Evolutionary conservation across 2,888 invertebrate genomes (phyloP), one percentile per base, ranked within the genome.

Genomic region (Nomada fucata): DNA sequence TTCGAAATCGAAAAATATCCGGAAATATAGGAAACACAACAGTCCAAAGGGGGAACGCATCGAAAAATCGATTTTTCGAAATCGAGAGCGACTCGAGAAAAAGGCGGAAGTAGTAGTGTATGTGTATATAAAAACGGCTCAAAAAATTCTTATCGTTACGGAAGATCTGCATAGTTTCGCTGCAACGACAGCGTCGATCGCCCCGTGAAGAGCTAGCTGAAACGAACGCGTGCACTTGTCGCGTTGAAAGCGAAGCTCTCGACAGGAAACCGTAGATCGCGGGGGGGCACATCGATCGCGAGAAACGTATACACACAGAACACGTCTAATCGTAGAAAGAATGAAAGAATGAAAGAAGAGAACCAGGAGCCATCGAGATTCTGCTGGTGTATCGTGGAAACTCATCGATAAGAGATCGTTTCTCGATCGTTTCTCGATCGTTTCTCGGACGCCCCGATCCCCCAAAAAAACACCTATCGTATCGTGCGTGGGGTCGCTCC

Each of bases 101-200:
- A 63, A 42, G 20, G 2, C 52, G 57, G 73, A 67, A 44, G 44
- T 50, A 44, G 44, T 50, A 47, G 44, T 57, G 18, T 47, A 50
- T 44, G 53, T 29, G n/a, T 67, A 44, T 71, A 79, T 36, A 80
- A 80, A 77, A 64, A 63, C 57, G 63, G 61, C 23, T 80, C 81
- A 73, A 80, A 80, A 80, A 80, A 80, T 79, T 63, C 81, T 80
- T 80, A 80, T 73, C 23, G 42, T 67, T 80, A 80, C 61, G 80
- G 73, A 80, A 73, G 67, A 72, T 68, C 63, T 52, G 80, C 57
- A 55, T 53, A 52, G 50, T 26, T 36, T 42, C 36, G 42, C 11
- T 64, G 36, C 64, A 53, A 71, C 64, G 65, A 29, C 64, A 42
- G 26, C 15, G 44, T 67, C 26, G 59, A 59, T 60, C 36, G 47